phyloP scores from a whole-genome alignment of 2,797 vertebrate species.

The Melanotaenia trifasciata region DNA sequence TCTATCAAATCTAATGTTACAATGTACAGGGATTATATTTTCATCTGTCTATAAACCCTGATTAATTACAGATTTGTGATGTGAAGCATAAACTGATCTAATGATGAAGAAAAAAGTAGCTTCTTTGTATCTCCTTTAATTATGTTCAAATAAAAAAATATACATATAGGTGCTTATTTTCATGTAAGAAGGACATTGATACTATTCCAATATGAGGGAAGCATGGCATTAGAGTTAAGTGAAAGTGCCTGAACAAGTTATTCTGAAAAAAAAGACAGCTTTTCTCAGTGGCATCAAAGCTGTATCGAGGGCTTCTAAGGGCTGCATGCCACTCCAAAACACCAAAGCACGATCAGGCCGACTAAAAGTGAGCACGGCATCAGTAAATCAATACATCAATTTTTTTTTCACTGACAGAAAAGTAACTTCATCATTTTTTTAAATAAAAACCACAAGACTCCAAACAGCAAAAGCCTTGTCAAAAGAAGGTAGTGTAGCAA shows the following conservation, averaged over 20 bases:
- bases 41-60: no score
- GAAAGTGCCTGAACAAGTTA: slow-evolving; percentile 15
- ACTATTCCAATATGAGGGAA: background rate
- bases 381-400: slow-evolving; percentile 23
- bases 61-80: no score
- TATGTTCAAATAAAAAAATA: background rate
- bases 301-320: slow-evolving; percentile 5
- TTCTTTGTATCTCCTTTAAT: background rate
- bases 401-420: slow-evolving; percentile 16
- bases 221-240: background rate
- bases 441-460: slow-evolving; percentile 6
- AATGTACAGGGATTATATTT: background rate
- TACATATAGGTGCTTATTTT: background rate
- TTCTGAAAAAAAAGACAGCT: background rate
- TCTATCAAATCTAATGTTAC: background rate
- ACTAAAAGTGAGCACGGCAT: slow-evolving; percentile 8
- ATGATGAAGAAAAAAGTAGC: background rate
- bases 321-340: slow-evolving; percentile 6
- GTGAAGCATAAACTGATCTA: background rate
- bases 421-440: slow-evolving; percentile 16
- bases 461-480: slow-evolving; percentile 7
- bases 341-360: slow-evolving; percentile 13
- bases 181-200: background rate
- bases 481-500: slow-evolving; percentile 2
- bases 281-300: slow-evolving; percentile 8